Evolutionary conservation across 2,113 vertebrate genomes (phyloP).

Genomic region (Cyprinodon variegatus): DNA sequence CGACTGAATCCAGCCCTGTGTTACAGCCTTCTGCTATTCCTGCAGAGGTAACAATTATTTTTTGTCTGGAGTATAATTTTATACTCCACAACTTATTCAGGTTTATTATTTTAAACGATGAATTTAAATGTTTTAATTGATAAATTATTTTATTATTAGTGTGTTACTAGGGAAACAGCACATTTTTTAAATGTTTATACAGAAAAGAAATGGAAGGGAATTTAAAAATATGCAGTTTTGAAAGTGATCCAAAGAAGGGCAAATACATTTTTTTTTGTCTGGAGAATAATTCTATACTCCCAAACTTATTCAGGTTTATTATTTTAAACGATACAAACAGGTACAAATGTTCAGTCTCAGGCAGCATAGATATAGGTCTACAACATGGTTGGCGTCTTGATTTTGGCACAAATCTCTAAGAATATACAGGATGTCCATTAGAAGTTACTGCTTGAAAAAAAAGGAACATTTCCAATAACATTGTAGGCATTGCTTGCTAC

Average conservation of each 20-base stretch:
- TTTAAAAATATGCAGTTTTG: neutral
- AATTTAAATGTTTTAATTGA: no score
- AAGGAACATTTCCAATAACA: neutral
- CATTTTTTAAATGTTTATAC: no score
- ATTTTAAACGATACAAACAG: neutral
- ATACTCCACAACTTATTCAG: neutral
- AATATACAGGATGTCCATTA: neutral
- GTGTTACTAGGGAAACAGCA: neutral
- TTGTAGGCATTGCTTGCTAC: neutral
- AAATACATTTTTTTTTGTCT: neutral
- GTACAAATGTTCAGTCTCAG: neutral
- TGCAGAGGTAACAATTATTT: no score
- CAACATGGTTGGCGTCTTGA: neutral
- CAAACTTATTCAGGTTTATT: neutral
- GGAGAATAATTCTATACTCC: no score
- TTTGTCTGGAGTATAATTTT: no score
- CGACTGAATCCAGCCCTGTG: no score
- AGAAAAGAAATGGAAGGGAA: neutral
- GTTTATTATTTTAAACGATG: neutral
- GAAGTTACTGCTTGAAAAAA: neutral
- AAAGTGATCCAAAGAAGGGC: neutral
- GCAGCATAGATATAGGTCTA: neutral
- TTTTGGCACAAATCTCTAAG: neutral
- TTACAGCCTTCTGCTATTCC: no score
- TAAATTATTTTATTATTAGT: no score